Evolutionary conservation across 2,888 invertebrate species (phyloP).

Genomic region (Ormyrus nitidulus): DNA sequence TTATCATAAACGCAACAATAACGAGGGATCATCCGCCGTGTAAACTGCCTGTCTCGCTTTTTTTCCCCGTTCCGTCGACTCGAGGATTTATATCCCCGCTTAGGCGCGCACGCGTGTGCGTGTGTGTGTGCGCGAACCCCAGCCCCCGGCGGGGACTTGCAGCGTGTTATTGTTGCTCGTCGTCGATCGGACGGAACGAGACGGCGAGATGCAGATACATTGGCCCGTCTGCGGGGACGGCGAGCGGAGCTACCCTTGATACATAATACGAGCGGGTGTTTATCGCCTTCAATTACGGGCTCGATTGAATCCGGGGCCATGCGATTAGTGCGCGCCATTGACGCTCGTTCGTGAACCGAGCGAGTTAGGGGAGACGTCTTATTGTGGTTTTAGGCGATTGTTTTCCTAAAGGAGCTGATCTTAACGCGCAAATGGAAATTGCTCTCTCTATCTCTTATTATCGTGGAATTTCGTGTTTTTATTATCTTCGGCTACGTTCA

Average conservation of each 20-base stretch:
- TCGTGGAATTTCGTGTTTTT: too few species aligned
- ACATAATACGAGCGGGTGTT: constrained; percentile 70
- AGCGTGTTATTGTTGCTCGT: constrained; percentile 72
- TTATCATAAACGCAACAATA: constrained; percentile 76
- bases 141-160: constrained; percentile 44
- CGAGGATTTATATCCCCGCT: constrained; percentile 65
- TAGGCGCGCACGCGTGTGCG: constrained; percentile 43
- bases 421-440: too few species aligned
- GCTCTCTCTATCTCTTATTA: too few species aligned
- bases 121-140: constrained; percentile 16
- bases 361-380: neutral
- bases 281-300: constrained; percentile 72
- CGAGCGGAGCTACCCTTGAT: constrained; percentile 65
- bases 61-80: constrained; percentile 56
- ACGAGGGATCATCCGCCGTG: constrained; percentile 75
- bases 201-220: constrained; percentile 45
- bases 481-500: too few species aligned
- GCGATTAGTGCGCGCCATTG: constrained; percentile 73
- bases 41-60: constrained; percentile 70
- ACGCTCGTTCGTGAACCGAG: constrained; percentile 57
- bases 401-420: constrained; percentile 13
- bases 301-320: constrained; percentile 69
- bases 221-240: constrained; percentile 14
- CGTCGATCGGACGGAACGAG: constrained; percentile 28
- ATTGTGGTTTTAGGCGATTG: constrained; percentile 18